Percentiles rank a stretch among this genome's conserved stretches.
Evolutionary conservation across 2,113 vertebrate species (phyloP).

Genomic region (Podarcis muralis): DNA sequence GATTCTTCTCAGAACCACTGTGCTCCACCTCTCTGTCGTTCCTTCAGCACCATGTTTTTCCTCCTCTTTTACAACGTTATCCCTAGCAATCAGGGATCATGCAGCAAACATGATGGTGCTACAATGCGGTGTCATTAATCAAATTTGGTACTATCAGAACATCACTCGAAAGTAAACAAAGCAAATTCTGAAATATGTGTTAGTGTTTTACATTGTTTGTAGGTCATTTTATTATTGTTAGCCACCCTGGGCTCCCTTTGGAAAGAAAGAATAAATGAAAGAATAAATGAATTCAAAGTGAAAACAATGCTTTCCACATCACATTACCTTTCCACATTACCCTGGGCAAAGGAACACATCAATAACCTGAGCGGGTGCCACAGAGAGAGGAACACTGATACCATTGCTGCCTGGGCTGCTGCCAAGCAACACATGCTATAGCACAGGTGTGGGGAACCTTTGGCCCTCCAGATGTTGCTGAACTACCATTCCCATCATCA

Average conservation of each 20-base stretch:
- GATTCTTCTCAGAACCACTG: not conserved
- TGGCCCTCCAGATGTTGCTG: too few species aligned
- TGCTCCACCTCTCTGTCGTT: not conserved
- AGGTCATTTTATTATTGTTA: too few species aligned
- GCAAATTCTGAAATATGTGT: not conserved
- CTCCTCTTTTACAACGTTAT: not conserved
- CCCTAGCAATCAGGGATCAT: not conserved
- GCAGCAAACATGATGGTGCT: not conserved
- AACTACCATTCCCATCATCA: too few species aligned
- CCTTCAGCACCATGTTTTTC: not conserved
- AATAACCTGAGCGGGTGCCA: not conserved
- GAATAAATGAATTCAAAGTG: too few species aligned
- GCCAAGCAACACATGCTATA: not conserved
- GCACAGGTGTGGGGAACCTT: too few species aligned
- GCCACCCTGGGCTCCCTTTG: too few species aligned
- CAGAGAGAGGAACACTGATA: not conserved
- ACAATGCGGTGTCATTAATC: not conserved
- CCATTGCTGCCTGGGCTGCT: not conserved
- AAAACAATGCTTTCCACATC: not conserved
- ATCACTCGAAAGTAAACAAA: not conserved
- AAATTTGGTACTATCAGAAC: not conserved
- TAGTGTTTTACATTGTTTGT: too few species aligned
- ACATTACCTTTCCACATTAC: not conserved
- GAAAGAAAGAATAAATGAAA: too few species aligned
- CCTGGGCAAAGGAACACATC: not conserved